Evolutionary conservation across 1,140 invertebrate genomes (phyloP), one percentile per base, ranked within the genome.

Genomic region (Ctenoplectra terminalis): DNA sequence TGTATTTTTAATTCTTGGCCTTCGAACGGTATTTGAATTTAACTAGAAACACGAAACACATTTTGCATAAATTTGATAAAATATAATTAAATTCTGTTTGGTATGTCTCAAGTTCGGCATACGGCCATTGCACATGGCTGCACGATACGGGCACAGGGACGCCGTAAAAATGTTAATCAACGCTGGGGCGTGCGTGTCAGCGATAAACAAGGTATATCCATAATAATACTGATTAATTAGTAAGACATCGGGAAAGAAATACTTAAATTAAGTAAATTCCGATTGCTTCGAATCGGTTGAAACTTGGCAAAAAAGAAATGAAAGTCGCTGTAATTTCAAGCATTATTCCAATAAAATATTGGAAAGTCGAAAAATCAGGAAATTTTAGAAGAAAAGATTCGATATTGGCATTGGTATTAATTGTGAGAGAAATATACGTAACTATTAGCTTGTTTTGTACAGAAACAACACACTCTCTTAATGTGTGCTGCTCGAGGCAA

Each of bases 61-160:
- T n/a, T 69, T 34, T 8, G 23, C 20, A 31, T 4, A 15, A 43
- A 46, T 20, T 31, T 60, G 2, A 17, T n/a, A 3, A 13, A 58
- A 23, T n/a, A 5, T 63, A 73, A 63, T 63, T 73, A 40, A 72
- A 80, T 54, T 73, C 17, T 52, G 15, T 50, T 43, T 46, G 34
- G 34, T 9, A 29, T 86, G 60, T 79, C 75, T 88, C 40, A 82
- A 98, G 97, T 97, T 96, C 90, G 97, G 97, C 58, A 97, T 97
- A 97, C 94, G 96, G 61, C 96, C 97, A 1, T 92, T 97, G 23
- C 94, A 97, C 76, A 97, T 97, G 96, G 96, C 97, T 15, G 96
- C 97, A 1, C 97, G 96, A 96, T 96, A 97, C 90, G 97, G 97
- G 8, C 97, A 97, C 87, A 94, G 95, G 17, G 95, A 96, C 40